A percentile compares a stretch with the other conserved stretches of the same genome.
Conservation (phyloP, 1,140 invertebrate genomes). For the Sipha flava region DNA sequence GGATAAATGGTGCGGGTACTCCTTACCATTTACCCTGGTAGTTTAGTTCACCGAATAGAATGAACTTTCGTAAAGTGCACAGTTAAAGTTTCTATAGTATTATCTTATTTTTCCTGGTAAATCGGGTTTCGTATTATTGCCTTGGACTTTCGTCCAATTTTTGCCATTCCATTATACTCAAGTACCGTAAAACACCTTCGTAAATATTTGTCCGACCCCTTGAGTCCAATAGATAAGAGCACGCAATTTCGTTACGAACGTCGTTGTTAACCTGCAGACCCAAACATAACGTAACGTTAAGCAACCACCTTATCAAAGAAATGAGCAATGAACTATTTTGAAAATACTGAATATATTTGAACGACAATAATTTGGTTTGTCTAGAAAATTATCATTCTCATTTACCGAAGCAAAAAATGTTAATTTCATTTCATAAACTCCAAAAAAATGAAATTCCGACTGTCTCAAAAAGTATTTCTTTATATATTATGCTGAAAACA, state of each 20-base stretch:
- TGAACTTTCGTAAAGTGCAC: not conserved
- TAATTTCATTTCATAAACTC: no score
- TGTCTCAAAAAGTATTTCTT: no score
- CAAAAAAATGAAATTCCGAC: no score
- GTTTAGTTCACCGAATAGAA: not conserved
- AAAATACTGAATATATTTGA: not conserved
- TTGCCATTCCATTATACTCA: not conserved
- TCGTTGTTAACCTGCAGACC: not conserved
- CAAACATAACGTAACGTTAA: not conserved
- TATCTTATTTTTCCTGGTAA: not conserved
- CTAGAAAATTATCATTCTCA: not conserved
- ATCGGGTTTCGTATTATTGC: not conserved
- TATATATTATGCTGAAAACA: no score
- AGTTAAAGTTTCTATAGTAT: not conserved
- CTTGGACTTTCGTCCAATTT: not conserved
- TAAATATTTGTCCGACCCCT: not conserved
- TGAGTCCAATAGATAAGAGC: not conserved
- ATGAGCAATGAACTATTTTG: not conserved
- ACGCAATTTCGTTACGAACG: not conserved
- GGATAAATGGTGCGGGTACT: not conserved
- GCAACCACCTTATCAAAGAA: not conserved
- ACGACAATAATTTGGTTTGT: not conserved
- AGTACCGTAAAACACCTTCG: not conserved
- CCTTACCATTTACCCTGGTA: not conserved
- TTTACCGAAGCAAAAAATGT: no score